Evolutionary conservation across 2,797 vertebrate genomes (phyloP), one percentile per base, ranked within the genome.

Genomic region (Intellagama lesueurii): DNA sequence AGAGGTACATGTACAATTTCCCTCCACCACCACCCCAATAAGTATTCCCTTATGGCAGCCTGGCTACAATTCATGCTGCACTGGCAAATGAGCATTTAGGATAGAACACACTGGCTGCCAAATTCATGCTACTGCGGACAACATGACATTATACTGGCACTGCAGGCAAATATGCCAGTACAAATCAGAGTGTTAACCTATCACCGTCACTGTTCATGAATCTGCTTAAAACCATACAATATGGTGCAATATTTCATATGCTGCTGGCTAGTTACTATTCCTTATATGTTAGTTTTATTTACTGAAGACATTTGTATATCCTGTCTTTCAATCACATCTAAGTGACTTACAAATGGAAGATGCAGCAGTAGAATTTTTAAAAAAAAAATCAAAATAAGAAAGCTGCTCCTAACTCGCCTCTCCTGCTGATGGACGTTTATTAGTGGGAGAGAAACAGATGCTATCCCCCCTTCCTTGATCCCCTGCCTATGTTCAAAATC

Each of bases 161-260:
- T 81, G 19, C 56, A 52, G 70, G 44, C 78, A 89, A 49, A 89
- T 76, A 86, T 89, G 88, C 78, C 88, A 89, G 40, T 83, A 89
- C 78, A 81, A 89, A 89, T 89, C 83, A 81, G 40, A 24, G 83
- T 89, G 83, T 86, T 81, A 75, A 81, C 83, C 69, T 81, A 89
- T 89, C 83, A 89, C 69, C 66, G 88, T 86, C 88, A 86, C 70
- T 76, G 88, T 68, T 86, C 78, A 86, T 89, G 88, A 89, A 89
- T 89, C 70, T 81, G 68, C 83, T 86, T 86, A 86, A 68, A 49
- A 49, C 81, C 5, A 83, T 5, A 32, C 44, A 83, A 76, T 69
- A 84, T 52, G 66, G 44, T 17, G 26, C 79, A 81, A 66, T 76
- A 68, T 81, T 86, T 86, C 49, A 81, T 56, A 86, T 81, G 40